Percentiles rank a stretch among this genome's conserved stretches.
These are phyloP conservation scores for Acrobasis repandana DNA, from an alignment of 2,888 invertebrate species.

Conservation along the genomic window DNA sequence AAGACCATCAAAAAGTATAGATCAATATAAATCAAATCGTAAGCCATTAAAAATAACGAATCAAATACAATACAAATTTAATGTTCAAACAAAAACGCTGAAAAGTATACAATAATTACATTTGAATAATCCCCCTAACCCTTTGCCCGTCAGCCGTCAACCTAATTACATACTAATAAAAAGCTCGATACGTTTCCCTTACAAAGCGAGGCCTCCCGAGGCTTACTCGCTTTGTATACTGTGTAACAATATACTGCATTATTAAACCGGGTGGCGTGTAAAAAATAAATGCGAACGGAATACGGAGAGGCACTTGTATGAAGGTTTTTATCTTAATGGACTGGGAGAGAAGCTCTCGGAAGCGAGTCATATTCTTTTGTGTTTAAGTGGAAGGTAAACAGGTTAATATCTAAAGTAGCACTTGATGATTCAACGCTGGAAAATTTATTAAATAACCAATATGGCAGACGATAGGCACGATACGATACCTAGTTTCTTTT, in stretches of 20 bases:
- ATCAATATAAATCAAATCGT: too few species aligned
- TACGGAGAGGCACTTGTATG: slow-evolving; percentile 31
- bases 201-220: slow-evolving; percentile 12
- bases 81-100: background rate
- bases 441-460: too few species aligned
- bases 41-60: background rate
- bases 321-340: slow-evolving; percentile 51
- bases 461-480: too few species aligned
- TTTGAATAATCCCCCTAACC: slow-evolving; percentile 8
- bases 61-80: background rate
- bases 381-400: background rate
- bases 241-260: slow-evolving; percentile 16
- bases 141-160: slow-evolving; percentile 24
- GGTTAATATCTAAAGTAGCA: too few species aligned
- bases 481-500: too few species aligned
- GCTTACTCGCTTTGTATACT: slow-evolving; percentile 2
- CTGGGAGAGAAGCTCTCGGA: slow-evolving; percentile 30
- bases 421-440: too few species aligned
- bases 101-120: slow-evolving; percentile 47
- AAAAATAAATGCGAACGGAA: slow-evolving; percentile 31
- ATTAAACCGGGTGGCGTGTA: slow-evolving; percentile 18
- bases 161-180: slow-evolving; percentile 17
- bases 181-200: slow-evolving; percentile 12
- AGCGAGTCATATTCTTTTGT: background rate
- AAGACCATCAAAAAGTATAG: too few species aligned